Percentiles rank a stretch among this genome's conserved stretches.
Evolutionary conservation across 2,797 vertebrate genomes (phyloP).

Genomic region (Poeciliopsis presidionis): DNA sequence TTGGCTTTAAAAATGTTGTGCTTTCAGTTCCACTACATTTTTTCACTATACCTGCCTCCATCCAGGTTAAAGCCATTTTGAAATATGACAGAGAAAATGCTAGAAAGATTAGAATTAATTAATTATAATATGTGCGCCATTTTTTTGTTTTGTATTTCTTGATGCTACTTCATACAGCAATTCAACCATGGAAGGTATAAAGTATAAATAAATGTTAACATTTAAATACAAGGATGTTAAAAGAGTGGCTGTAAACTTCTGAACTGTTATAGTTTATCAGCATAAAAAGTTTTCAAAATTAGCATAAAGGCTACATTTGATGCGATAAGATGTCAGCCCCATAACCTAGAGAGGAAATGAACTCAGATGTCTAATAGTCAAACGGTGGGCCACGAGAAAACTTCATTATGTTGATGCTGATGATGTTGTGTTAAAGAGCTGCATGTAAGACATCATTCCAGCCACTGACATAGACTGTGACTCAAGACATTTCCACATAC

Average conservation of each 20-base stretch:
- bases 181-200: not conserved
- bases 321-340: not conserved
- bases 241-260: not conserved
- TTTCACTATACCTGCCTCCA: not conserved
- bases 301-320: not conserved
- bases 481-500: slow-evolving; percentile 9
- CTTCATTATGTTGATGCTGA: not conserved
- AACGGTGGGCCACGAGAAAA: not conserved
- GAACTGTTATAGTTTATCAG: not conserved
- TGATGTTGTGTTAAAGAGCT: not conserved
- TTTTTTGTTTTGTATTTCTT: not conserved
- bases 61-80: not conserved
- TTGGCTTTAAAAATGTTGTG: not conserved
- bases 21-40: not conserved
- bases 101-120: not conserved
- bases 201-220: not conserved
- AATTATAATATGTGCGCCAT: not conserved
- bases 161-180: not conserved
- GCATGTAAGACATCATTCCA: slow-evolving; percentile 6
- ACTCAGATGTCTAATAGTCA: not conserved
- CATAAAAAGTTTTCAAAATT: not conserved
- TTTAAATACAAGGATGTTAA: not conserved
- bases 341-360: slow-evolving; percentile 1
- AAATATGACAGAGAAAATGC: not conserved
- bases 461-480: not conserved